phyloP scores from a whole-genome alignment of 2,797 vertebrate genomes.

The Xenopus petersii region DNA sequence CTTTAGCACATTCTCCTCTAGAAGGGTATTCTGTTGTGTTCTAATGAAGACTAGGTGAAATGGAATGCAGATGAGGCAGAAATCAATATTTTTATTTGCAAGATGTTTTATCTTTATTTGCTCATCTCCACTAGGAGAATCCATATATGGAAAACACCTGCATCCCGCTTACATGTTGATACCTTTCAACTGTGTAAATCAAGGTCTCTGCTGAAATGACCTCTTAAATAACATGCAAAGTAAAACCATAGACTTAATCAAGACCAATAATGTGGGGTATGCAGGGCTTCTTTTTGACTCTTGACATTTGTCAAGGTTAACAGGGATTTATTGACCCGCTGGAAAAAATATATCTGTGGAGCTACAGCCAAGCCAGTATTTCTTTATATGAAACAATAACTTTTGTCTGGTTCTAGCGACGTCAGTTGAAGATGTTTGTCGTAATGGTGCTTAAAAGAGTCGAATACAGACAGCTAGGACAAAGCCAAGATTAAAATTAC shows the following conservation, averaged over 20 bases:
- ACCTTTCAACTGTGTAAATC: conserved; percentile 20
- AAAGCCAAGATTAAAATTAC: too few relatives aligned
- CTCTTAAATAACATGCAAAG: conserved; percentile 13
- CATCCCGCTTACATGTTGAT: neutral
- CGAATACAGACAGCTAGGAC: neutral
- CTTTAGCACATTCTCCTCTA: too few relatives aligned
- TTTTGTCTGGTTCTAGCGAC: conserved; percentile 17
- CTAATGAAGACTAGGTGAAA: neutral
- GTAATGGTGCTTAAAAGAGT: neutral
- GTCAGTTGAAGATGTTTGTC: conserved; percentile 17
- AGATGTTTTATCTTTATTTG: conserved; percentile 10
- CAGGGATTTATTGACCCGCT: conserved; percentile 35
- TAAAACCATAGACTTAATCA: neutral
- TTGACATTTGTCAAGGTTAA: conserved; percentile 42
- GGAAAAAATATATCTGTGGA: conserved; percentile 23
- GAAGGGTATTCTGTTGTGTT: neutral
- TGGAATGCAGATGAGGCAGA: conserved; percentile 2
- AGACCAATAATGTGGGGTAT: conserved; percentile 24
- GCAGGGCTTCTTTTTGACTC: conserved; percentile 23
- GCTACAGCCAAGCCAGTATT: conserved; percentile 17
- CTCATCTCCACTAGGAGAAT: neutral
- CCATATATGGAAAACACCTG: conserved; percentile 31
- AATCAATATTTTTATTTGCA: conserved; percentile 10
- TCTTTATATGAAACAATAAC: conserved; percentile 35
- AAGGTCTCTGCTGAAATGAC: conserved; percentile 13